phyloP scores from a whole-genome alignment of 1,140 invertebrate genomes.

The Anoplolepis gracilipes region DNA sequence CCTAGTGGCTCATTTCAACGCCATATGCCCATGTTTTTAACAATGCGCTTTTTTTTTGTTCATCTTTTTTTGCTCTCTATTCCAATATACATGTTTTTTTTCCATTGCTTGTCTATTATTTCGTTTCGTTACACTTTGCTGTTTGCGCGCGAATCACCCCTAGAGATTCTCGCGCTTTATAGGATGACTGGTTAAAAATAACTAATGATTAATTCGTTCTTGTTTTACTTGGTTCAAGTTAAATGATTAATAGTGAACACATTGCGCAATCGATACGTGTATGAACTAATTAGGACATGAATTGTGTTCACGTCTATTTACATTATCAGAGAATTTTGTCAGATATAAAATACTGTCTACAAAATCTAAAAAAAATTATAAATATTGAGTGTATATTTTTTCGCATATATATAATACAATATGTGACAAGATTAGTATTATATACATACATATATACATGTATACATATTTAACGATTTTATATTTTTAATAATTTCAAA shows the following conservation, averaged over 20 bases:
- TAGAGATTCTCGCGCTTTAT: conserved; percentile 12
- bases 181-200: conserved; percentile 2
- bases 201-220: conserved; percentile 34
- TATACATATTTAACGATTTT: not conserved
- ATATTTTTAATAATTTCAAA: not conserved
- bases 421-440: not conserved
- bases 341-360: not conserved
- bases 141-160: conserved; percentile 34
- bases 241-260: conserved; percentile 21
- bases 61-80: not conserved
- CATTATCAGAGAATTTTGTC: not conserved
- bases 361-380: too few relatives aligned
- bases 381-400: too few relatives aligned
- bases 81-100: not conserved
- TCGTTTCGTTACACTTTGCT: conserved; percentile 30
- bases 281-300: conserved; percentile 30
- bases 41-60: conserved; percentile 59
- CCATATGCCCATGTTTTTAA: conserved; percentile 75
- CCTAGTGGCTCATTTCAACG: conserved; percentile 74
- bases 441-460: not conserved
- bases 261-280: conserved; percentile 1
- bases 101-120: conserved; percentile 32
- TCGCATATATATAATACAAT: too few relatives aligned
- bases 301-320: conserved; percentile 7
- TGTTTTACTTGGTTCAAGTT: not conserved